A percentile compares a stretch with the other conserved stretches of the same genome.
These are phyloP conservation scores for Turritopsis rubra DNA, from an alignment of 30 jellyfish, hydroid and myxozoan genomes.

Conservation along the genomic window DNA sequence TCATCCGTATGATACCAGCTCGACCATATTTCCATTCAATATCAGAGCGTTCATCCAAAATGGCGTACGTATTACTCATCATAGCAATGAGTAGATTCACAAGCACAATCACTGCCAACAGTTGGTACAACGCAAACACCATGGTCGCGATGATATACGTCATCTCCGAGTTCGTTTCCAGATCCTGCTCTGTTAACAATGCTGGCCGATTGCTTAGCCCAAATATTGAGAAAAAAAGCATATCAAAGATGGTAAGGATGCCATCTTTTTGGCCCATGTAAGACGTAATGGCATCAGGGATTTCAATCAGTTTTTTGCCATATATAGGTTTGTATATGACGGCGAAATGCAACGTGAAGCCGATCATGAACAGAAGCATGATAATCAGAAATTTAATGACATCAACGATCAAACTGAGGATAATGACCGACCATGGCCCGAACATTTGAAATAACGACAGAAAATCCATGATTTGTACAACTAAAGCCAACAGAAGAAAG, in stretches of 20 bases:
- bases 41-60: constrained; percentile 85
- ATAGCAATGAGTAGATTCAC: constrained; percentile 92
- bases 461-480: constrained; percentile 74
- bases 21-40: constrained; percentile 98
- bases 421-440: constrained; percentile 96
- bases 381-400: constrained; percentile 73
- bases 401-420: constrained; percentile 74
- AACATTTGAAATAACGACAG: constrained; percentile 84
- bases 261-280: constrained; percentile 35
- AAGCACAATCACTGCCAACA: constrained; percentile 70
- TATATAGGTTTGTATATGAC: constrained; percentile 85
- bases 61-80: constrained; percentile 95
- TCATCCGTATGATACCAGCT: constrained; percentile 79
- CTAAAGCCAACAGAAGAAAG: constrained; percentile 50
- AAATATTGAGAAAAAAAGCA: constrained; percentile 67
- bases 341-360: constrained; percentile 76
- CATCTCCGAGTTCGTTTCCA: constrained; percentile 64
- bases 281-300: constrained; percentile 43
- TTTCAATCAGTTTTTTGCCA: constrained; percentile 35
- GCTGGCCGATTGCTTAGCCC: constrained; percentile 63
- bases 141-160: constrained; percentile 67
- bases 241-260: constrained; percentile 44
- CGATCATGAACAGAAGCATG: constrained; percentile 69
- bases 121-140: constrained; percentile 66
- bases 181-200: constrained; percentile 35